Evolutionary conservation across 2,113 vertebrate genomes (phyloP).

Genomic region (Melozone crissalis): DNA sequence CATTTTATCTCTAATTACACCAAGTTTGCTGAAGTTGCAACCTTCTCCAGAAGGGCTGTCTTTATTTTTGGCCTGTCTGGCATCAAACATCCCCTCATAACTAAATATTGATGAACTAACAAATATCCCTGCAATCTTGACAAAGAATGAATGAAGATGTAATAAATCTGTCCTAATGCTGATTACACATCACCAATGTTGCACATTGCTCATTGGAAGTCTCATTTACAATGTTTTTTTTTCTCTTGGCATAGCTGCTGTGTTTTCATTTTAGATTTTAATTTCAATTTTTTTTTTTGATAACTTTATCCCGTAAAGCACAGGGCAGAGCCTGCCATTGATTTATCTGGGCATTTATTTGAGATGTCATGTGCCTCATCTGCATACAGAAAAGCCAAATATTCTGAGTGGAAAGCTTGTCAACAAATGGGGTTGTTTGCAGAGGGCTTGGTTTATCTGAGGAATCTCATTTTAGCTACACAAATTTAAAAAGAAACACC

Average conservation of each 20-base stretch:
- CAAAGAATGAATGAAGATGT: neutral
- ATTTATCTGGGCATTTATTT: neutral
- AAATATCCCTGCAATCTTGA: neutral
- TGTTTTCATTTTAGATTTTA: neutral
- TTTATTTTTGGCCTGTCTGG: neutral
- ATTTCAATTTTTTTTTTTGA: neutral
- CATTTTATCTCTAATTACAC: neutral
- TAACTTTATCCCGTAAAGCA: neutral
- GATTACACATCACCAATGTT: neutral
- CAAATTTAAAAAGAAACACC: neutral
- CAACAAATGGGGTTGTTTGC: constrained; percentile 11
- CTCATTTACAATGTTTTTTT: neutral
- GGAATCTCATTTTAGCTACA: neutral
- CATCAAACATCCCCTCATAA: neutral
- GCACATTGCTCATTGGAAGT: neutral
- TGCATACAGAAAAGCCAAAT: neutral
- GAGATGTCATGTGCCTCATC: neutral
- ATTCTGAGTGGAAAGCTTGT: constrained; percentile 3
- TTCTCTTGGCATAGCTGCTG: neutral
- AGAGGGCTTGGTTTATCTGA: neutral
- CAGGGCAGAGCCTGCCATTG: neutral
- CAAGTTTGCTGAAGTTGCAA: neutral
- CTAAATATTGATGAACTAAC: neutral
- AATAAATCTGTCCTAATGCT: neutral
- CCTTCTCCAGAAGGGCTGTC: neutral